These are phyloP conservation scores for Noctua pronuba DNA, from an alignment of 2,888 invertebrate genomes.

Conservation along the genomic window DNA sequence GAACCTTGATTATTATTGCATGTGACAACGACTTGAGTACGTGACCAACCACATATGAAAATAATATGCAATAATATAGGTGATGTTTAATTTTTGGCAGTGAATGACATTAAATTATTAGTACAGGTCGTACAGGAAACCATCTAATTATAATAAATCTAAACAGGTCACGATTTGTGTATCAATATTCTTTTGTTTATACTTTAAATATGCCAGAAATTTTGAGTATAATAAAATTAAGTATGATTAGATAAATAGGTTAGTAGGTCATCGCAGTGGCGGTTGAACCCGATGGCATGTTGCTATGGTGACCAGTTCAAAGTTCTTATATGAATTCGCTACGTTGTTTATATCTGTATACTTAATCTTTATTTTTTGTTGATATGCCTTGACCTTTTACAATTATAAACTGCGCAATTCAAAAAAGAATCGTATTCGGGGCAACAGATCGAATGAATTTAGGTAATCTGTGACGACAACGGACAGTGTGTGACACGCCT, in stretches of 20 bases:
- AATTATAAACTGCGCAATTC: constrained; percentile 79
- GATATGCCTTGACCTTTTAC: constrained; percentile 82
- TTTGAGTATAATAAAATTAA: constrained; percentile 24
- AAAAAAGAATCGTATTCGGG: constrained; percentile 67
- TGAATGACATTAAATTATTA: constrained; percentile 11
- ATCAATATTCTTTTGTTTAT: constrained; percentile 36
- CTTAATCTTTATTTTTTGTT: constrained; percentile 69
- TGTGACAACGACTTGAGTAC: neutral
- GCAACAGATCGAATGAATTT: constrained; percentile 65
- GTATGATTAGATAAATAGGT: constrained; percentile 76
- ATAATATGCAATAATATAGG: neutral
- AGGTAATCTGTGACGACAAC: constrained; percentile 67
- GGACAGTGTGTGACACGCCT: constrained; percentile 66
- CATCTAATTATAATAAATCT: constrained; percentile 2
- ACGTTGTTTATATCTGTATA: constrained; percentile 72
- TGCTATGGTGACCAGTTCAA: constrained; percentile 61
- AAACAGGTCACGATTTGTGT: constrained; percentile 17
- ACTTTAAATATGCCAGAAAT: neutral
- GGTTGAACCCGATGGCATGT: constrained; percentile 51
- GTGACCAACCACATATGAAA: constrained; percentile 6
- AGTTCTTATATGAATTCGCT: constrained; percentile 71
- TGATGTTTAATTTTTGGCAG: constrained; percentile 8
- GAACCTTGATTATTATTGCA: constrained; percentile 5
- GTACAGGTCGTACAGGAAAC: constrained; percentile 8
- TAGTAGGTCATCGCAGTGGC: constrained; percentile 77